Evolutionary conservation across 92 coral and sea anemone genomes (phyloP).

Genomic region (Bergia puertoricense): DNA sequence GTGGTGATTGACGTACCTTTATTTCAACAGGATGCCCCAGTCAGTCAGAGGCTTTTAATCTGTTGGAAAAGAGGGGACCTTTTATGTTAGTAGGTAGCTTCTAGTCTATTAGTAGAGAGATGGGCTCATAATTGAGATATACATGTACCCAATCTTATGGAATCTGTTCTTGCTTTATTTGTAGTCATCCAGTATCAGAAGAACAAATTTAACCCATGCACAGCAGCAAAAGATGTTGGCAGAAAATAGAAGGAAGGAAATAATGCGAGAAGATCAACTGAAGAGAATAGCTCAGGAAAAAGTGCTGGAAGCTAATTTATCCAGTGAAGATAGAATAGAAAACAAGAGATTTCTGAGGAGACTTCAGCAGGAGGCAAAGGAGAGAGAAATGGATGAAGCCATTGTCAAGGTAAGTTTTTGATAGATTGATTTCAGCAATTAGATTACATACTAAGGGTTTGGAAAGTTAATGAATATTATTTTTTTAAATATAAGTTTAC

Average conservation of each 20-base stretch:
- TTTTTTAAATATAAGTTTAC: too few relatives aligned
- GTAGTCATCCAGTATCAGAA: slow-evolving; percentile 73
- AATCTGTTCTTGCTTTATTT: background rate
- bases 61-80: too few relatives aligned
- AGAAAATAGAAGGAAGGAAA: slow-evolving; percentile 84
- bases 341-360: slow-evolving; percentile 89
- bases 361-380: slow-evolving; percentile 88
- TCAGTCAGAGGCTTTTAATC: too few relatives aligned
- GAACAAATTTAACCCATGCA: slow-evolving; percentile 83
- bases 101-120: too few relatives aligned
- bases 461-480: too few relatives aligned
- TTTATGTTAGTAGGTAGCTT: too few relatives aligned
- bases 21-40: too few relatives aligned
- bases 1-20: too few relatives aligned
- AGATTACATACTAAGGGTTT: too few relatives aligned
- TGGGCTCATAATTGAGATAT: too few relatives aligned
- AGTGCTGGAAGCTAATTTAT: slow-evolving; percentile 84
- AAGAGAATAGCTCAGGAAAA: slow-evolving; percentile 85
- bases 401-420: slow-evolving; percentile 68
- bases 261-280: slow-evolving; percentile 84
- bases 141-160: background rate
- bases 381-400: slow-evolving; percentile 88
- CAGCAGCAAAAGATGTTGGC: slow-evolving; percentile 89
- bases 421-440: background rate
- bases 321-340: slow-evolving; percentile 96